Conservation (phyloP, 2,888 invertebrate genomes). For the Acanthoscelides obtectus region DNA sequence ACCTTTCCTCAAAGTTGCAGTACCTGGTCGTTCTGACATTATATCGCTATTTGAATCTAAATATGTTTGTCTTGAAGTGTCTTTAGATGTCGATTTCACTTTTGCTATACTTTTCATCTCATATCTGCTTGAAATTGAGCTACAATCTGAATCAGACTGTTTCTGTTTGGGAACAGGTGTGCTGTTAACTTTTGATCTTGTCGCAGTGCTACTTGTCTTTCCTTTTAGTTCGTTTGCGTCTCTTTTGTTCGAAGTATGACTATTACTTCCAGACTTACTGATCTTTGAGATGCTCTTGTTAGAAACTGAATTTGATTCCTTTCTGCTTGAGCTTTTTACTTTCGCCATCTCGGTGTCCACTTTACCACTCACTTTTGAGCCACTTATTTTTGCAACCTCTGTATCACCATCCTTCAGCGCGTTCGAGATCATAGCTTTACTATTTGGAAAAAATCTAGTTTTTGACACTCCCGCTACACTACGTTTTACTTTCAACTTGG, state of each 20-base stretch:
- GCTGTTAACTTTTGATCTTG: not conserved
- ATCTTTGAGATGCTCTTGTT: not conserved
- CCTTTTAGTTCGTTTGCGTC: not conserved
- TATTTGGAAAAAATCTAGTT: slow-evolving; percentile 41
- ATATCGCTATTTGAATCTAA: slow-evolving; percentile 26
- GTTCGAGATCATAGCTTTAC: slow-evolving; percentile 38
- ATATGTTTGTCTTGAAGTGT: not conserved
- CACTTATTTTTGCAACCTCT: slow-evolving; percentile 6
- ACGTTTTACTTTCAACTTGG: slow-evolving; percentile 6
- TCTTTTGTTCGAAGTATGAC: not conserved
- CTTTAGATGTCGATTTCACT: not conserved
- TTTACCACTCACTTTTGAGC: slow-evolving; percentile 6
- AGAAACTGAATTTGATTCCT: not conserved
- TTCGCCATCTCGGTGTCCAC: not conserved
- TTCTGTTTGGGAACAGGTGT: not conserved
- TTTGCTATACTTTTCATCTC: not conserved
- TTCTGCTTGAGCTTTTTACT: not conserved
- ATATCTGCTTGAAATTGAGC: not conserved
- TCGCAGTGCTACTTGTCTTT: not conserved
- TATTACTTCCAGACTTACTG: not conserved
- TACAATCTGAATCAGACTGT: not conserved
- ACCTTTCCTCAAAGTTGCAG: slow-evolving; percentile 42
- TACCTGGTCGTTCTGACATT: slow-evolving; percentile 40
- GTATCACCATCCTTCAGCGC: slow-evolving; percentile 27
- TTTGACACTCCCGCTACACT: slow-evolving; percentile 33